phyloP scores from a whole-genome alignment of 2,797 vertebrate species.

The Morelia viridis region DNA sequence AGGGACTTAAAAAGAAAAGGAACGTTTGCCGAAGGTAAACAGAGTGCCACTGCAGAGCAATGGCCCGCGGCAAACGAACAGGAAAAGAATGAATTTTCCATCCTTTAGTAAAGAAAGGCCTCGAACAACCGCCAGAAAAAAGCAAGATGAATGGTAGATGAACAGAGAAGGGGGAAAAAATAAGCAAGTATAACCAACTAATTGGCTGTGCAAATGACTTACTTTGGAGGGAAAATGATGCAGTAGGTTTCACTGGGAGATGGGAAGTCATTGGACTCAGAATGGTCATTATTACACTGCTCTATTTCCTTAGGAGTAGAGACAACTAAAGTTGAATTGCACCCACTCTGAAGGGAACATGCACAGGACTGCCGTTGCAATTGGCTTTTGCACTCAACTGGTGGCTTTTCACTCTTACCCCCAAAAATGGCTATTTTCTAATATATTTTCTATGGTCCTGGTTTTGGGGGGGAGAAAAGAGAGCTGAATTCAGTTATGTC shows the following conservation, averaged over 20 bases:
- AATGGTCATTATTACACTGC: too few relatives aligned
- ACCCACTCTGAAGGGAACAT: neutral
- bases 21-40: neutral
- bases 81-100: neutral
- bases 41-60: neutral
- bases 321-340: neutral
- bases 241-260: neutral
- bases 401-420: neutral
- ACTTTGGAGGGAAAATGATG: neutral
- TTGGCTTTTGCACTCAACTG: neutral
- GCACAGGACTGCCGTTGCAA: neutral
- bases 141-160: neutral
- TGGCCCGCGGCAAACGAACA: neutral
- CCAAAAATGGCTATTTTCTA: neutral
- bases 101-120: neutral
- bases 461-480: too few relatives aligned
- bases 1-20: neutral
- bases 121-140: neutral
- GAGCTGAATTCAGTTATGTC: too few relatives aligned
- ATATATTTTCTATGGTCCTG: too few relatives aligned
- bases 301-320: too few relatives aligned
- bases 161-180: neutral
- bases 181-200: neutral
- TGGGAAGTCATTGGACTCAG: neutral
- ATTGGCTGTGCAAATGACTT: neutral